phyloP scores from a whole-genome alignment of 2,113 vertebrate species.

The Emydocephalus ijimae region DNA sequence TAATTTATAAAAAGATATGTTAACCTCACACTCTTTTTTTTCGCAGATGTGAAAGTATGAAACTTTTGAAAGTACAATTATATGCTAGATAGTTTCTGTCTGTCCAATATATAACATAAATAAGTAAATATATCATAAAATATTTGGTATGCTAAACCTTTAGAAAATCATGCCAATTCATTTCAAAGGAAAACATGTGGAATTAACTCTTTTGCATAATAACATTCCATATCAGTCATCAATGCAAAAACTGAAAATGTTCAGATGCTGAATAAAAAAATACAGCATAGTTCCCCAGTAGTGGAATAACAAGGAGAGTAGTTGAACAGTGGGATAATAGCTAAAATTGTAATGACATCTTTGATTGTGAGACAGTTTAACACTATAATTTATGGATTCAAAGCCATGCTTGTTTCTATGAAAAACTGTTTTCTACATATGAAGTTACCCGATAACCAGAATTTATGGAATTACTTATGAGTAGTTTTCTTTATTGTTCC shows the following conservation, averaged over 20 bases:
- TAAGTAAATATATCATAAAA: neutral
- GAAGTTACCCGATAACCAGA: neutral
- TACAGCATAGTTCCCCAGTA: neutral
- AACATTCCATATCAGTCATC: neutral
- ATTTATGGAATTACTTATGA: neutral
- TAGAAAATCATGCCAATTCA: neutral
- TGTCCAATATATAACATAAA: neutral
- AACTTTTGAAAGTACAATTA: neutral
- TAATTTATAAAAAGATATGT: neutral
- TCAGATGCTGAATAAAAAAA: neutral
- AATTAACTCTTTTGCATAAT: neutral
- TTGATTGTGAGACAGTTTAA: neutral
- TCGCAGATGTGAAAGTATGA: conserved; percentile 1
- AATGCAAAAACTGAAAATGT: neutral
- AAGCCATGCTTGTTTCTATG: neutral
- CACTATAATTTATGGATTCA: neutral
- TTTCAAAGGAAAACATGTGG: neutral
- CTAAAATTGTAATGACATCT: neutral
- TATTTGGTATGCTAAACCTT: neutral
- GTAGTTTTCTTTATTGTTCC: neutral
- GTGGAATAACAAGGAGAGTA: neutral
- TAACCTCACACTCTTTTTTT: neutral
- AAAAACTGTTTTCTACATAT: neutral
- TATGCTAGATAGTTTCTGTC: neutral
- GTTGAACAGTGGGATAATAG: neutral